phyloP scores from a whole-genome alignment of 1,140 invertebrate genomes.

The Drosophila tani region DNA sequence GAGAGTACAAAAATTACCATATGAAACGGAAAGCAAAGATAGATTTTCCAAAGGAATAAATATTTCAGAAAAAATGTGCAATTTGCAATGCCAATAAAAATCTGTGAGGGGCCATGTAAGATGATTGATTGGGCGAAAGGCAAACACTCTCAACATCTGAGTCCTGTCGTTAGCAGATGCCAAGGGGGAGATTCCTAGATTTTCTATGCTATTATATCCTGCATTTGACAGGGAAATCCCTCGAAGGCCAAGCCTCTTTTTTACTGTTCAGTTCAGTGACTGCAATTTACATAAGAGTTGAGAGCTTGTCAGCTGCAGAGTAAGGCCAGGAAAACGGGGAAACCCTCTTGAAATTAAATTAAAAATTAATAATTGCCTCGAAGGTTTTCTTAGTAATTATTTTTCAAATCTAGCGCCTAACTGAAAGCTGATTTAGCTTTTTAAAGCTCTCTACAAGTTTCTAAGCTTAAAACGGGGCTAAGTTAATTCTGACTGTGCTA shows the following conservation, averaged over 20 bases:
- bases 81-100: slow-evolving; percentile 43
- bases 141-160: not conserved
- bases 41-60: slow-evolving; percentile 5
- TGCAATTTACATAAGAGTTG: slow-evolving; percentile 30
- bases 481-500: slow-evolving; percentile 26
- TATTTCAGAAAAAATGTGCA: slow-evolving; percentile 15
- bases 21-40: slow-evolving; percentile 37
- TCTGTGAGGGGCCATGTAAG: not conserved
- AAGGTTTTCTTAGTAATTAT: too few species aligned
- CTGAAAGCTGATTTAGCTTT: slow-evolving; percentile 1
- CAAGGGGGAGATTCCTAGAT: not conserved
- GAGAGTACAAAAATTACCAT: slow-evolving; percentile 25
- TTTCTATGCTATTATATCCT: slow-evolving; percentile 10
- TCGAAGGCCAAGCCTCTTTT: slow-evolving; percentile 29
- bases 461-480: slow-evolving; percentile 12
- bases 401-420: slow-evolving; percentile 3
- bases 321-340: not conserved
- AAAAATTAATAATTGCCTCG: too few species aligned
- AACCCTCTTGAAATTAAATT: not conserved
- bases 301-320: not conserved
- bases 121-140: not conserved
- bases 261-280: slow-evolving; percentile 17
- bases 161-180: slow-evolving; percentile 1
- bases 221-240: slow-evolving; percentile 16
- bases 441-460: slow-evolving; percentile 16